Base-by-base conservation (phyloP, 2,888 invertebrate genomes). In the Capitulum mitella region DNA sequence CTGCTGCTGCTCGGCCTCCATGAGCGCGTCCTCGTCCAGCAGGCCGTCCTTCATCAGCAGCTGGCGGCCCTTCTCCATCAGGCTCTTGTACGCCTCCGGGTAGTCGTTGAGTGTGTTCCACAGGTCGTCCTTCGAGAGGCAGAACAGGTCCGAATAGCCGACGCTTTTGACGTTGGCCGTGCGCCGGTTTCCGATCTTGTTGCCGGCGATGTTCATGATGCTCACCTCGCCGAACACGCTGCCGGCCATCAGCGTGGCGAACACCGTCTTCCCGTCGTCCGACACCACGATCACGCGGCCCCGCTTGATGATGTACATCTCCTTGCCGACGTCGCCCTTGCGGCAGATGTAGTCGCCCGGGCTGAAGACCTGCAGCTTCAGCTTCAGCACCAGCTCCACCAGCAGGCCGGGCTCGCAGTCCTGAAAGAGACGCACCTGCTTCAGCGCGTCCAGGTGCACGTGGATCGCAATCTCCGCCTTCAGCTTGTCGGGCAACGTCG, bases 231-330 rank as follows among this genome's bases (percentile, higher is more conserved):
- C 97, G 85, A 98, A 98, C 0, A 97, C 97, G 22, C 94, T 93
- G 1, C 97, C 98, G 61, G 96, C 95, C 54, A 93, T 92, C 1
- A 98, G 87, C 0, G 95, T 96, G 40, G 94, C 97, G 83, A 95
- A 89, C 12, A 97, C 92, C 0, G 92, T 93, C 83, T 89, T 89
- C 8, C 93, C 94, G 85, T 98, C 95, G 84, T 97, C 97, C 0
- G 93, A 94, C 0, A 97, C 97, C 0, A 98, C 97, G 81, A 87
- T 87, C 32, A 97, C 88, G 83, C 92, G 90, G 10, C 97, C 97
- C 78, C 95, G 87, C 86, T 98, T 98, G 3, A 98, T 96, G 81
- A 98, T 98, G 86, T 98, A 98, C 97, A 98, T 97, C 87, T 98
- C 97, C 86, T 96, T 93, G 46, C 98, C 98, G 12, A 98, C 97